phyloP scores from a whole-genome alignment of 2,888 invertebrate species.

The Athripsodes cinereus region DNA sequence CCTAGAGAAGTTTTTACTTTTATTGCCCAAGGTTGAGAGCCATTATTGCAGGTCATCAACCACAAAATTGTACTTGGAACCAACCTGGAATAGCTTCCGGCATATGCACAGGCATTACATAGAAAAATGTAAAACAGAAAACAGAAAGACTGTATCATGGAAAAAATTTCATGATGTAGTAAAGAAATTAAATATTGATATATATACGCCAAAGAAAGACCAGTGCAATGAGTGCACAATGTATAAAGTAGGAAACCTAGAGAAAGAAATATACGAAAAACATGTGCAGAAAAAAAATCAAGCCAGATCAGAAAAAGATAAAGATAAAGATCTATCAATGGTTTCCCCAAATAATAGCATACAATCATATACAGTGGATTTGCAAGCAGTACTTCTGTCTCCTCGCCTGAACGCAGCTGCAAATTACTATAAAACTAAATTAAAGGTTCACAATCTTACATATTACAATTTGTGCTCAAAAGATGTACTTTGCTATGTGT shows the following conservation, averaged over 20 bases:
- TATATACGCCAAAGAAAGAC: background rate
- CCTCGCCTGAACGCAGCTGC: background rate
- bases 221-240: background rate
- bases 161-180: background rate
- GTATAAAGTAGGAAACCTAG: background rate
- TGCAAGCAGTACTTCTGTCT: background rate
- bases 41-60: background rate
- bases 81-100: background rate
- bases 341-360: background rate
- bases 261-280: too few relatives aligned
- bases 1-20: background rate
- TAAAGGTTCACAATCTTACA: too few relatives aligned
- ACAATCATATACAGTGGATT: background rate
- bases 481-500: background rate
- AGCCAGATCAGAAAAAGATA: background rate
- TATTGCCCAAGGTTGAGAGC: background rate
- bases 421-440: background rate
- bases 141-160: background rate
- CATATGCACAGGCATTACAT: background rate
- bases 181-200: background rate
- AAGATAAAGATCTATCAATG: background rate
- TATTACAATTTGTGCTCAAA: background rate
- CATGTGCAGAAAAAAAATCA: background rate
- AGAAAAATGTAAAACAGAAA: background rate
- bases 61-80: background rate